phyloP scores from a whole-genome alignment of 2,797 vertebrate genomes.

The Diceros bicornis region DNA sequence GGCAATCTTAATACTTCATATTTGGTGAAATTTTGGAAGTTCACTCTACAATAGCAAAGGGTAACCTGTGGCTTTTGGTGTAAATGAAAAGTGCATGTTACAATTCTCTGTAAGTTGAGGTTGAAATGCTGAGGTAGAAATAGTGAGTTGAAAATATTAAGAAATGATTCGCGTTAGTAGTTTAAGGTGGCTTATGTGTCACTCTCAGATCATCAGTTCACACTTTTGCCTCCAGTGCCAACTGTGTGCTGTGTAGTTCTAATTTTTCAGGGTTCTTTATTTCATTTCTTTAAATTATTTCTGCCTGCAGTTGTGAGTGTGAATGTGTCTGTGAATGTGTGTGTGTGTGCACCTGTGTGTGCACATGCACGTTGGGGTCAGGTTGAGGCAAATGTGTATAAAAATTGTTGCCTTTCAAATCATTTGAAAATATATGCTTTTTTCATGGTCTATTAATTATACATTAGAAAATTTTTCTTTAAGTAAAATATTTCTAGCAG shows the following conservation, averaged over 20 bases:
- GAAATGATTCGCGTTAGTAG: background rate
- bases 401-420: background rate
- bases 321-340: background rate
- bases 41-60: background rate
- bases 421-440: background rate
- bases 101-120: background rate
- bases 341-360: background rate
- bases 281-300: background rate
- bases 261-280: background rate
- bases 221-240: background rate
- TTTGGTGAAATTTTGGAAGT: background rate
- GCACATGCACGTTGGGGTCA: rapidly evolving
- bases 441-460: background rate
- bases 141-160: background rate
- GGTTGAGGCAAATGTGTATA: background rate
- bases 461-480: background rate
- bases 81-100: background rate
- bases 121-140: background rate
- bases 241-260: rapidly evolving
- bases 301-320: background rate
- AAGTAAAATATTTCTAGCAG: background rate
- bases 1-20: background rate
- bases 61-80: background rate
- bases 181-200: background rate
- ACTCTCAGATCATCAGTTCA: background rate